These are phyloP conservation scores for Gobio gobio DNA, from an alignment of 2,113 vertebrate species.

Conservation along the genomic window DNA sequence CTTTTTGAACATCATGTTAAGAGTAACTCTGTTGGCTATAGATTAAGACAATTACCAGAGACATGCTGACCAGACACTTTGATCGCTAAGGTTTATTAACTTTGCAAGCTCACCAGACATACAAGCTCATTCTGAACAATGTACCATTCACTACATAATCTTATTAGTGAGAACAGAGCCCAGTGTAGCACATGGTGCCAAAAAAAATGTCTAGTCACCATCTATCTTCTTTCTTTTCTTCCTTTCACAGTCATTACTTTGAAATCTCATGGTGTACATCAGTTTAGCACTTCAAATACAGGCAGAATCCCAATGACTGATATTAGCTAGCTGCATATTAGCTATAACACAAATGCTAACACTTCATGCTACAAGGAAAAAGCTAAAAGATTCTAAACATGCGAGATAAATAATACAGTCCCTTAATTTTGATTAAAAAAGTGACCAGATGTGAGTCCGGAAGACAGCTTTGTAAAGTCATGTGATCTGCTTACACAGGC, in stretches of 20 bases:
- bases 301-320: not conserved
- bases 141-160: conserved; percentile 65
- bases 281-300: conserved; percentile 4
- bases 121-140: conserved; percentile 50
- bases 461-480: conserved; percentile 12
- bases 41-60: conserved; percentile 50
- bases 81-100: conserved; percentile 63
- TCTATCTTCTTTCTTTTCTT: conserved; percentile 18
- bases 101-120: conserved; percentile 64
- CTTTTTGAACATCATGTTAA: conserved; percentile 46
- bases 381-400: not conserved
- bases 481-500: conserved; percentile 5
- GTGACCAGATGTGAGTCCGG: not conserved
- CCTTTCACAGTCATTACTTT: not conserved
- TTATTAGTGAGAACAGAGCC: conserved; percentile 62
- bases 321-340: not conserved
- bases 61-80: conserved; percentile 62
- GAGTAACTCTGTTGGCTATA: conserved; percentile 14
- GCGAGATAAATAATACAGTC: not conserved
- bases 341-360: not conserved
- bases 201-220: conserved; percentile 34
- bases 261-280: not conserved
- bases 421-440: not conserved
- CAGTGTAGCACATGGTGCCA: conserved; percentile 53
- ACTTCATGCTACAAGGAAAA: not conserved